Base-by-base conservation (phyloP, 1,140 invertebrate genomes). In the Lepidotrigona ventralis region DNA sequence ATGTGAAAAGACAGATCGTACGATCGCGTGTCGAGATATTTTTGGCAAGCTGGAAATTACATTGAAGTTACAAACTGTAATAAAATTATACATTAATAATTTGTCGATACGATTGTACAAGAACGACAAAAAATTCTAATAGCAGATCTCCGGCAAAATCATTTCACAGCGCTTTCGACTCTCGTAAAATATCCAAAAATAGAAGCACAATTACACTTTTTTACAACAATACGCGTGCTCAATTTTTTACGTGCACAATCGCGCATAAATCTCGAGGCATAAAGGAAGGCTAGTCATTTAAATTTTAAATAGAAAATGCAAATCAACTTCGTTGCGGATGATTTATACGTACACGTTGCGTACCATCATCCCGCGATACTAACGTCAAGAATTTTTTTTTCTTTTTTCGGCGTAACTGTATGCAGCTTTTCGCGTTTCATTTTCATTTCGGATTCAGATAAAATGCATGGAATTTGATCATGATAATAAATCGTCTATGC, bases 31-130 rank as follows among this genome's bases (percentile, higher is more conserved):
- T 1, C 19, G 23, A n/a, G 58, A 33, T 91, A 92, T 70, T 93
- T 72, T 12, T 88, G 82, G 66, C 93, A 94, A 60, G 92, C 93
- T 94, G 75, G 70, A 87, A 89, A 86, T 69, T 6, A 68, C 56
- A 53, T 60, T 58, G 60, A 8, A 14, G 14, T 26, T 51, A 56
- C 21, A 39, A 54, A 23, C 76, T 53, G 71, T 1, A 12, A 6
- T 19, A 26, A 56, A 70, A 51, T 56, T 56, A 6, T 21, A 19
- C 19, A 0, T 8, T 56, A 56, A 56, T 56, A 2, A 56, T 56
- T 56, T 46, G 39, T 46, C 39, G 39, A 46, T 9, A 46, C 39
- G 39, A 46, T 46, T 46, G 6, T 46, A 46, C 6, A 46, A 46
- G 39, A 46, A 46, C 6, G 8, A 0, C 39, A 0, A 0, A 46